Percentiles rank a stretch among this genome's conserved stretches.
These are phyloP conservation scores for Apoda limacodes DNA, from an alignment of 2,888 invertebrate species.

Conservation along the genomic window DNA sequence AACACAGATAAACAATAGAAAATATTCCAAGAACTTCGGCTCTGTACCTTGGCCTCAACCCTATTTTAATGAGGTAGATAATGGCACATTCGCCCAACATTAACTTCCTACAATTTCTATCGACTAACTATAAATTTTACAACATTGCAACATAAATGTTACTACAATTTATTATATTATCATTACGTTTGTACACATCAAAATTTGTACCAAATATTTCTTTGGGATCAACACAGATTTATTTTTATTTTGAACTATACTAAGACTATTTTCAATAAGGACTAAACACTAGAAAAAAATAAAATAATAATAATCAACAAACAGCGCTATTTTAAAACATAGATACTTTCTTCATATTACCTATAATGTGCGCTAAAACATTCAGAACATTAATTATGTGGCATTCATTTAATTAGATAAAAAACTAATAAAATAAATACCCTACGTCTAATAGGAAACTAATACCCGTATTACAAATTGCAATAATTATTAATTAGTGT, in stretches of 20 bases:
- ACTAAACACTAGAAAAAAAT: constrained; percentile 46
- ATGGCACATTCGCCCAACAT: constrained; percentile 51
- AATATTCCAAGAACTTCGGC: constrained; percentile 60
- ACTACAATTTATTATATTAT: constrained; percentile 39
- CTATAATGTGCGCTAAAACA: constrained; percentile 51
- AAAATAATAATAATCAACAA: constrained; percentile 69
- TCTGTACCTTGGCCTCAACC: constrained; percentile 54
- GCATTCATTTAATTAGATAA: constrained; percentile 40
- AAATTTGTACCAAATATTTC: constrained; percentile 68
- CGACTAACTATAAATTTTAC: constrained; percentile 35
- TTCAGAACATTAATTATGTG: constrained; percentile 40
- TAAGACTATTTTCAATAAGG: constrained; percentile 44
- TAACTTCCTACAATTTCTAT: constrained; percentile 47
- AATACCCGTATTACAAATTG: constrained; percentile 71
- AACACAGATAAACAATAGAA: constrained; percentile 42
- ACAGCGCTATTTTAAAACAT: constrained; percentile 44
- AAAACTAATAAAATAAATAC: constrained; percentile 48
- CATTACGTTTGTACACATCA: constrained; percentile 62
- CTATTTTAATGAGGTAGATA: constrained; percentile 58
- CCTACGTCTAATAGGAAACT: constrained; percentile 67
- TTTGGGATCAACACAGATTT: constrained; percentile 59
- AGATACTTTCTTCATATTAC: constrained; percentile 32
- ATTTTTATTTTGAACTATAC: constrained; percentile 34
- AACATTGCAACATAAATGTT: constrained; percentile 64
- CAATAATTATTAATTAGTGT: too few species aligned